Evolutionary conservation across 2,888 invertebrate species (phyloP), one percentile per base, ranked within the genome.

Genomic region (Drosophila pullipes): DNA sequence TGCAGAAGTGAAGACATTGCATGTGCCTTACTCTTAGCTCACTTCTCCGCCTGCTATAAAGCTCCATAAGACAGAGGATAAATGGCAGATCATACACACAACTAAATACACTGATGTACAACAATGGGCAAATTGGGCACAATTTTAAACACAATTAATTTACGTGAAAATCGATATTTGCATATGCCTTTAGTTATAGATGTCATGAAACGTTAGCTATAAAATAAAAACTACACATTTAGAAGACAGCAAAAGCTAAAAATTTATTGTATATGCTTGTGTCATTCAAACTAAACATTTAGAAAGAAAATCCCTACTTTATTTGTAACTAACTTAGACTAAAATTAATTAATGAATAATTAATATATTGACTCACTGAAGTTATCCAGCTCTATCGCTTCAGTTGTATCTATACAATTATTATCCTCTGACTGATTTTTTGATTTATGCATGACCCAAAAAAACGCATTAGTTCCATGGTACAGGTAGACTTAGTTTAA

Each of bases 81-180:
- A 82, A 72, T 68, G 76, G 74, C 76, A 82, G 74, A 82, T 69
- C 55, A 54, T 13, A 33, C 7, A 49, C 49, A 49, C 52, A 63
- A 30, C 37, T 35, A 60, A 16, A 62, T 30, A 31, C 6, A 30
- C n/a, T 60, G 41, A 16, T 71, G 67, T 50, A 49, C 50, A 60
- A 64, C 25, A 37, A 49, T 64, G 64, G 37, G 10, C 13, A 3
- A 41, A 44, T 22, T n/a, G 25, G 13, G n/a, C 13, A 33, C 16
- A 25, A 47, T 25, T 47, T 47, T 9, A 16, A 25, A 16, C 9
- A 47, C 22, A 47, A 25, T 4, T n/a, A 18, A 39, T 22, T 44
- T 39, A 18, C 18, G 41, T n/a, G n/a, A n/a, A 41, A 10, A 9
- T 41, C 4, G 2, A 10, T 4, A 41, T 10, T 47, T 22, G 44